Conservation (phyloP, 2,888 invertebrate genomes). For the Cetonia aurata region DNA sequence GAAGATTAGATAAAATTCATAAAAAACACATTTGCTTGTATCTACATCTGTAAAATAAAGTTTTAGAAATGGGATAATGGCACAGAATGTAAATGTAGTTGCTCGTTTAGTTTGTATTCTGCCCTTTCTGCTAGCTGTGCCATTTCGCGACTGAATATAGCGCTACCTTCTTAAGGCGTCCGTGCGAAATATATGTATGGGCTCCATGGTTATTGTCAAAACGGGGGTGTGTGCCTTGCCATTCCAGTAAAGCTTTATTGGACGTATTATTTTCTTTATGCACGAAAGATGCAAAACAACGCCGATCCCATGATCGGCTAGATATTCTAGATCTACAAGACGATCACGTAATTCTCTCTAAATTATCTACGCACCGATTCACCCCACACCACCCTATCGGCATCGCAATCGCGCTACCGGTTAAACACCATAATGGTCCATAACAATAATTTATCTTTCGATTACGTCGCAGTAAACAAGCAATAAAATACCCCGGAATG, state of each 20-base stretch:
- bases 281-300: constrained; percentile 34
- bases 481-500: constrained; percentile 43
- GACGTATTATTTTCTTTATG: constrained; percentile 38
- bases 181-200: constrained; percentile 6
- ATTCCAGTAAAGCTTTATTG: constrained; percentile 27
- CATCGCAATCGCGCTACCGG: constrained; percentile 40
- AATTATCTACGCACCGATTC: constrained; percentile 28
- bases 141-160: background rate
- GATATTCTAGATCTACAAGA: background rate
- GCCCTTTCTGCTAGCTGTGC: background rate
- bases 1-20: no score
- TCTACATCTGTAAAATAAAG: no score
- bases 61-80: no score
- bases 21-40: no score
- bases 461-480: constrained; percentile 45
- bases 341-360: constrained; percentile 19
- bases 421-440: constrained; percentile 43
- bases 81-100: no score
- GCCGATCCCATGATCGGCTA: constrained; percentile 1
- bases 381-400: constrained; percentile 35
- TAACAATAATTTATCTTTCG: constrained; percentile 46
- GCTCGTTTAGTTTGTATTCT: no score
- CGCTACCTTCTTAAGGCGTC: background rate
- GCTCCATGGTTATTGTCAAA: constrained; percentile 2
- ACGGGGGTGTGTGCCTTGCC: constrained; percentile 8